These are phyloP conservation scores for Antrozous pallidus DNA, from an alignment of 2,797 vertebrate species.

Conservation along the genomic window DNA sequence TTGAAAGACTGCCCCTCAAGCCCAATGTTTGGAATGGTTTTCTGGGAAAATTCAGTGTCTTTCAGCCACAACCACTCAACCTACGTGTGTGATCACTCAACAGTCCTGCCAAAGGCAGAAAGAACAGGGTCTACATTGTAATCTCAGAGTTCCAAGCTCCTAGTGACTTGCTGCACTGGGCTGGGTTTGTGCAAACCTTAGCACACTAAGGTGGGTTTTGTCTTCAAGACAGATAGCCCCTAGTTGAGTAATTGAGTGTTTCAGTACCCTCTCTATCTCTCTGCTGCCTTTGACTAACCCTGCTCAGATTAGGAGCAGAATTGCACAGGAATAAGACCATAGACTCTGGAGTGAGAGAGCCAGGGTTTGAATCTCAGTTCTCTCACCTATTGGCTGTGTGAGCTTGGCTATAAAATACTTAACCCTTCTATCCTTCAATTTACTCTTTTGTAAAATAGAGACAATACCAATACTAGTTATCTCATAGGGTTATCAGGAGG, in stretches of 20 bases:
- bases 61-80: neutral
- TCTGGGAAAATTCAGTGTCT: neutral
- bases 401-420: neutral
- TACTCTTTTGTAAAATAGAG: neutral
- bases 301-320: neutral
- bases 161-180: neutral
- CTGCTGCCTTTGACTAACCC: neutral
- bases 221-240: neutral
- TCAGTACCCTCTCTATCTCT: neutral
- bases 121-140: accelerated
- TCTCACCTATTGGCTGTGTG: neutral
- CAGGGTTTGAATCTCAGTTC: neutral
- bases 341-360: neutral
- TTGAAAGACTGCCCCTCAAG: neutral
- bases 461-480: neutral
- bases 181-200: neutral
- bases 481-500: neutral
- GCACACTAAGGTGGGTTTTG: neutral
- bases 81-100: neutral
- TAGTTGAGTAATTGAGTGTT: neutral
- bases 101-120: neutral
- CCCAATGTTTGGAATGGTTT: accelerated
- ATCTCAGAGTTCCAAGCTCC: neutral
- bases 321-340: accelerated
- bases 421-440: neutral